Evolutionary conservation across 53 echinoderm and acorn worm species (phyloP).

Genomic region (Holothuria scabra): DNA sequence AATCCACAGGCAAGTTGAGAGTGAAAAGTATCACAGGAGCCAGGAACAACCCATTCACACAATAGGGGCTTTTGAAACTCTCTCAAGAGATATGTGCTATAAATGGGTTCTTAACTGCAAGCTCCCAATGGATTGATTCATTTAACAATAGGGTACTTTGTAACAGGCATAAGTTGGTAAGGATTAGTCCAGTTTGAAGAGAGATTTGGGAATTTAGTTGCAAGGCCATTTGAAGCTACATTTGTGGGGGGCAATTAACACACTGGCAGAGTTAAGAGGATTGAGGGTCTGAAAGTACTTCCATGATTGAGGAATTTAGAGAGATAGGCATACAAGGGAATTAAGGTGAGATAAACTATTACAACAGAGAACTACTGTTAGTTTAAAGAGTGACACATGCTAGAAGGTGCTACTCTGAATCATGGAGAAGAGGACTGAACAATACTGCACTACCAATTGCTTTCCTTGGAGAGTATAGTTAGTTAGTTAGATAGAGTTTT

Average conservation of each 20-base stretch:
- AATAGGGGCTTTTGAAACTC: constrained; percentile 25
- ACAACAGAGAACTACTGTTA: no score
- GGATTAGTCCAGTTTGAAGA: constrained; percentile 27
- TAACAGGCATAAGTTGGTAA: neutral
- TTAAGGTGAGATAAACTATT: no score
- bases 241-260: constrained; percentile 43
- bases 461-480: no score
- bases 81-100: constrained; percentile 8
- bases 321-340: no score
- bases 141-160: constrained; percentile 41
- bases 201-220: constrained; percentile 38
- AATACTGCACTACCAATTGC: no score
- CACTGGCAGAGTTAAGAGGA: constrained; percentile 30
- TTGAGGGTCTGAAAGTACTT: neutral
- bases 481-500: no score
- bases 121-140: constrained; percentile 29
- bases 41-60: constrained; percentile 30
- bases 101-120: constrained; percentile 20
- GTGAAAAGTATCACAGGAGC: constrained; percentile 23
- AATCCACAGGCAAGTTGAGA: neutral
- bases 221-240: constrained; percentile 34
- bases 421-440: no score
- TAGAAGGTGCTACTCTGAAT: no score
- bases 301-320: no score
- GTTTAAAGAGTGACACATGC: no score